Percentiles rank a stretch among this genome's conserved stretches.
phyloP scores from a whole-genome alignment of 92 coral and sea anemone genomes.

The Phenganax stokvisi region DNA sequence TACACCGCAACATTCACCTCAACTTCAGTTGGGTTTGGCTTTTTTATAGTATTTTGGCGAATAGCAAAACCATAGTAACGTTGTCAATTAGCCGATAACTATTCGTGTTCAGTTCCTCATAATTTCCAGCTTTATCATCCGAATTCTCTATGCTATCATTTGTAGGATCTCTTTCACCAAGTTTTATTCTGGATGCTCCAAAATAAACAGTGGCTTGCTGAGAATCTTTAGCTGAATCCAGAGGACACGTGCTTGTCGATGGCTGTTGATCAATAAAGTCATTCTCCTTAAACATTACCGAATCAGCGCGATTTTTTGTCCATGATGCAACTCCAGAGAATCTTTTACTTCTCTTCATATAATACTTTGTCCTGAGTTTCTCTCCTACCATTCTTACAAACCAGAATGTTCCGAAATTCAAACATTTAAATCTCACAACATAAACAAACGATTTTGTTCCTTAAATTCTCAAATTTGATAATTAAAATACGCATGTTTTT shows the following conservation, averaged over 20 bases:
- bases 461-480: constrained; percentile 3
- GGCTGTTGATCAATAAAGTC: no score
- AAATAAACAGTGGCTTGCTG: no score
- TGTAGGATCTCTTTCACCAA: no score
- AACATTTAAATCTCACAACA: constrained; percentile 1
- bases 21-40: neutral
- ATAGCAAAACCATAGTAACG: no score
- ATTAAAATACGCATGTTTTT: neutral
- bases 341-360: neutral
- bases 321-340: constrained; percentile 11
- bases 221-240: no score
- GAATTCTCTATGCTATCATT: neutral
- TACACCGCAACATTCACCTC: no score
- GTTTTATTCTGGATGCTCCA: no score
- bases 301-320: neutral
- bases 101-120: constrained; percentile 26
- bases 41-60: neutral
- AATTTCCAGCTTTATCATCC: constrained; percentile 32
- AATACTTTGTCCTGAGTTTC: constrained; percentile 1
- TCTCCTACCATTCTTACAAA: neutral
- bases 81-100: constrained; percentile 24
- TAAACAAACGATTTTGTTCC: neutral
- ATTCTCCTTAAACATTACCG: neutral
- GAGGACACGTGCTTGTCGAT: no score
- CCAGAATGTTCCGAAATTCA: neutral